Conservation (phyloP, 2,113 vertebrate genomes). For the Syrrhaptes paradoxus region DNA sequence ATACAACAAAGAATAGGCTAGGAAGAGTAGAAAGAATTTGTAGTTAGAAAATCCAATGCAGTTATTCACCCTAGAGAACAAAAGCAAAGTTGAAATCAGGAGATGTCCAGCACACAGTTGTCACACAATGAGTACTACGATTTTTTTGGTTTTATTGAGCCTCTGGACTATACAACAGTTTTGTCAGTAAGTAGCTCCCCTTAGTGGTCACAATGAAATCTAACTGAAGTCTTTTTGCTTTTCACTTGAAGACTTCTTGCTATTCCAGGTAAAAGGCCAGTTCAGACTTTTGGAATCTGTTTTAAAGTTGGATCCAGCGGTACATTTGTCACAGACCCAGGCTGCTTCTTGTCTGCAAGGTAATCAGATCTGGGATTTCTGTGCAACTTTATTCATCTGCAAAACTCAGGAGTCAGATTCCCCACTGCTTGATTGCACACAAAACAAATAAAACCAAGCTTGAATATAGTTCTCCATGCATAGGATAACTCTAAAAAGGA, state of each 20-base stretch:
- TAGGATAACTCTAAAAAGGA: neutral
- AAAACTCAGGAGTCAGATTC: neutral
- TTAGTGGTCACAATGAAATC: neutral
- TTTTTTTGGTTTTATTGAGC: accelerated
- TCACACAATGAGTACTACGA: neutral
- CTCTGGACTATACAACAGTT: accelerated
- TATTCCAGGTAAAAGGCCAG: neutral
- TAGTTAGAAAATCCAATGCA: constrained; percentile 99
- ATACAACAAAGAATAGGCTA: constrained; percentile 94
- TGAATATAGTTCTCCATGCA: neutral
- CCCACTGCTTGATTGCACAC: neutral
- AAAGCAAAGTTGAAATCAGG: constrained; percentile 60
- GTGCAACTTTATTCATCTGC: neutral
- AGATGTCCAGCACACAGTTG: neutral
- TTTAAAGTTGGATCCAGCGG: neutral
- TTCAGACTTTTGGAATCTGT: accelerated
- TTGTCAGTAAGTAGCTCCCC: neutral
- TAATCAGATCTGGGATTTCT: neutral
- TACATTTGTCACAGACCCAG: neutral
- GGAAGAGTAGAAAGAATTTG: constrained; percentile 97
- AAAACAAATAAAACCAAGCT: neutral
- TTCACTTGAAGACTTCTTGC: neutral
- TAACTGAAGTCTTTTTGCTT: neutral
- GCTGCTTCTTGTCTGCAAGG: neutral
- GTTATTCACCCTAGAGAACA: constrained; percentile 93